Base-by-base conservation (phyloP, 2,888 invertebrate species). In the Yponomeuta malinellus region DNA sequence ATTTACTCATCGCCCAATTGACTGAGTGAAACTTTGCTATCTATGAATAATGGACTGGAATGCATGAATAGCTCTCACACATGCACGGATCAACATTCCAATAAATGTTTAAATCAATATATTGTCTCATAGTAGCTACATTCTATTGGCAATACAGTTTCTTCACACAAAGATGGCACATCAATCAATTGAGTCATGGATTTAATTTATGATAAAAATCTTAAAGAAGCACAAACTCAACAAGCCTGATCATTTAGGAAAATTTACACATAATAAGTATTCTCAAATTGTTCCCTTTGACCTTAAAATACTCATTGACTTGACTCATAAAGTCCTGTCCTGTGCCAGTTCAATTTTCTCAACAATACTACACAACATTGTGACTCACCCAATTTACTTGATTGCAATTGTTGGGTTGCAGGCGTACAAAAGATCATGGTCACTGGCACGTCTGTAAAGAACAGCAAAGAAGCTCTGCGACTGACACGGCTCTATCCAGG, bases 341-440 rank as follows among this genome's bases (percentile, higher is more conserved):
- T 43, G 9, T 43, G 43, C 1, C 43, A 43, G 43, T 43, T 8
- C 5, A 43, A 43, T 43, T 1, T 43, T 43, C 43, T 43, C 43
- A 43, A 59, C 52, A 15, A 59, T 3, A 59, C 52, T 15, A 59
- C 3, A 15, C 52, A 59, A 15, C 15, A 59, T 12, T 59, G 2
- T 59, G 52, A 59, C 15, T 59, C 52, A 59, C 5, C 52, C 52
- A 59, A 59, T 59, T 59, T 5, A 43, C 43, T 43, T 43, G 6
- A 43, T 43, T 43, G 8, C 43, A 8, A 1, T 43, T 59, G 52
- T 59, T 5, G 52, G 15, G 52, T 82, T 83, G 2, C 81, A 97
- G 97, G 98, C 79, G 97, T 98, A 81, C 97, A 97, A 86, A 98
- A 98, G 89, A 96, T 98, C 73, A 97, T 98, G 95, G 98, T 98